Evolutionary conservation across 2,797 vertebrate genomes (phyloP), one percentile per base, ranked within the genome.

Genomic region (Heliangelus exortis): DNA sequence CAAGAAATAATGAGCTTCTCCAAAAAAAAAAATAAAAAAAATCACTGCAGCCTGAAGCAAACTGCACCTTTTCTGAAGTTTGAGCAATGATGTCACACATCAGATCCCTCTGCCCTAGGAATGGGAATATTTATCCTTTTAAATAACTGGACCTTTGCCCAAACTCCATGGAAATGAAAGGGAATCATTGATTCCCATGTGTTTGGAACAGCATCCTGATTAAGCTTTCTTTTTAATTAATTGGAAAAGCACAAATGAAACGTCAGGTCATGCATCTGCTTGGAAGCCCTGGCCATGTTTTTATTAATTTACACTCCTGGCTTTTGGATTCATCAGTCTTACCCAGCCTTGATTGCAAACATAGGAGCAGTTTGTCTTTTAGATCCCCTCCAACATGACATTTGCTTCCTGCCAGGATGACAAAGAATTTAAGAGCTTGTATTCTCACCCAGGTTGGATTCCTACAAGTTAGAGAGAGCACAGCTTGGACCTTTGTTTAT

Each of bases 381-480:
- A 2, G 61, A 91, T 93, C 85, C 82, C 58, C 58, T 80, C 53
- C 2, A 31, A 95, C 85, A 86, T 39, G 87, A 79, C 85, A 74
- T 89, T 95, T 75, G 59, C 25, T 96, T 96, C 93, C 95, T 96
- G 96, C 77, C 45, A 13, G 89, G 93, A 81, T 91, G 86, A 90
- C 61, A 81, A 88, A 82, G 90, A 90, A 76, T 88, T 92, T 66
- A 72, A 83, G 83, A 69, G 71, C 0, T 6, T 71, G 33, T 36
- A 48, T 84, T 96, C 91, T 71, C 91, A 71, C 83, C 83, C 93
- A 91, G 89, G 34, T 79, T 88, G 63, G 57, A 74, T 67, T 74
- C 89, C 28, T 82, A 53, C 47, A n/a, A 2, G 43, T 65, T 43
- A 3, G 62, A 53, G 31, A 58, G 39, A 10, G 12, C 57, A 63